A percentile compares a stretch with the other conserved stretches of the same genome.
Evolutionary conservation across 1,140 invertebrate species (phyloP).

Genomic region (Cataglyphis hispanica): DNA sequence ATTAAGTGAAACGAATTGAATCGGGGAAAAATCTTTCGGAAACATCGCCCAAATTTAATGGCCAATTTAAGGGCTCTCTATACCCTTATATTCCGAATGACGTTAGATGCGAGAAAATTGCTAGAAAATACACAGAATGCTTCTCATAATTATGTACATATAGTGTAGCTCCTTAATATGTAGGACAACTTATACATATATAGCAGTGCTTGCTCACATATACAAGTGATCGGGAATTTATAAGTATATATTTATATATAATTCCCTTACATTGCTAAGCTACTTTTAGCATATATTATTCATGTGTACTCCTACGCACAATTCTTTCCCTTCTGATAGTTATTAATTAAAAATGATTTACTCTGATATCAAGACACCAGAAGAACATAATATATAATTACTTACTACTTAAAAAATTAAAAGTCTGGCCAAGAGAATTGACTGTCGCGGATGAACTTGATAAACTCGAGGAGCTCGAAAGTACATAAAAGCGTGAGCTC

Average conservation of each 20-base stretch:
- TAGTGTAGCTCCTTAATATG: too few relatives aligned
- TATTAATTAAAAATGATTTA: neutral
- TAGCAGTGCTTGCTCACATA: too few relatives aligned
- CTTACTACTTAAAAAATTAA: neutral
- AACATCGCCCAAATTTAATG: conserved; percentile 23
- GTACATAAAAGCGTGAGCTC: conserved; percentile 11
- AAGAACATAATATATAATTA: neutral
- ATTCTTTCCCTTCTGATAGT: neutral
- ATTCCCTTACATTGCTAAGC: too few relatives aligned
- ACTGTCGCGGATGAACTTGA: neutral
- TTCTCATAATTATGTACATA: neutral
- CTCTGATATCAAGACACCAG: neutral
- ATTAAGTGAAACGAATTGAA: neutral
- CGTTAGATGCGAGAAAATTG: neutral
- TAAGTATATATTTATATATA: too few relatives aligned
- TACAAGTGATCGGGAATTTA: too few relatives aligned
- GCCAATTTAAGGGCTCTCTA: neutral
- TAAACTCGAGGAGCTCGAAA: neutral
- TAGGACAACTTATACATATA: too few relatives aligned
- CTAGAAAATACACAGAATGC: neutral
- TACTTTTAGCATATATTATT: neutral
- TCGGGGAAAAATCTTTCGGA: neutral
- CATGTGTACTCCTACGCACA: neutral
- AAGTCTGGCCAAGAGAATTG: neutral
- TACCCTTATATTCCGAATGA: neutral